Conservation (phyloP, 2,888 invertebrate genomes). For the Lepas anatifera region DNA sequence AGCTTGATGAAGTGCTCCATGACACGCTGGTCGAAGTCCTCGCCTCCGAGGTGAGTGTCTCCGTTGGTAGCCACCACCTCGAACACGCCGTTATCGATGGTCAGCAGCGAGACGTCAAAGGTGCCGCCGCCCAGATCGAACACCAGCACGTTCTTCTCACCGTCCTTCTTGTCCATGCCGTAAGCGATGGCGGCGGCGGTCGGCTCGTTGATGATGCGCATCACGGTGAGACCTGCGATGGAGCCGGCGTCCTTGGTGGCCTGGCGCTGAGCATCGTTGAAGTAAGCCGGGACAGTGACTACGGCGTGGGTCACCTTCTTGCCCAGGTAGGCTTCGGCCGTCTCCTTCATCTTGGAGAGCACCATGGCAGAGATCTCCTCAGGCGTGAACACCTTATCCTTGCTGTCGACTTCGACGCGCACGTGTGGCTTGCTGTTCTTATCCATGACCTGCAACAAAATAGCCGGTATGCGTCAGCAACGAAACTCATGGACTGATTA, state of each 20-base stretch:
- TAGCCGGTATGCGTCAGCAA: too few species aligned
- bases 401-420: slow-evolving; percentile 37
- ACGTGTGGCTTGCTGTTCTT: slow-evolving; percentile 93
- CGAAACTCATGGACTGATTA: too few species aligned
- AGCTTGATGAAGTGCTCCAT: slow-evolving; percentile 99
- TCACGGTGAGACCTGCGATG: slow-evolving; percentile 79
- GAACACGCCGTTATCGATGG: slow-evolving; percentile 97
- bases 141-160: slow-evolving; percentile 95
- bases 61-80: slow-evolving; percentile 87
- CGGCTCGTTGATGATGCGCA: slow-evolving; percentile 96
- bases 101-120: slow-evolving; percentile 94
- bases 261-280: slow-evolving; percentile 99
- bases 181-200: slow-evolving; percentile 96
- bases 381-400: slow-evolving; percentile 63
- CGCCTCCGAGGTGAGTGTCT: slow-evolving; percentile 95
- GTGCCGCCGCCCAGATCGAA: slow-evolving; percentile 99
- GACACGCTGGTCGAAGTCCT: slow-evolving; percentile 96
- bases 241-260: slow-evolving; percentile 97
- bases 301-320: slow-evolving; percentile 78
- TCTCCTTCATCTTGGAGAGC: slow-evolving; percentile 93
- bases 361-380: slow-evolving; percentile 99
- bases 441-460: slow-evolving; percentile 51
- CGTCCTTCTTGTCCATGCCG: slow-evolving; percentile 90
- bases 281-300: slow-evolving; percentile 94
- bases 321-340: slow-evolving; percentile 93